Base-by-base conservation (phyloP, 2,113 vertebrate genomes). In the Saccopteryx leptura region DNA sequence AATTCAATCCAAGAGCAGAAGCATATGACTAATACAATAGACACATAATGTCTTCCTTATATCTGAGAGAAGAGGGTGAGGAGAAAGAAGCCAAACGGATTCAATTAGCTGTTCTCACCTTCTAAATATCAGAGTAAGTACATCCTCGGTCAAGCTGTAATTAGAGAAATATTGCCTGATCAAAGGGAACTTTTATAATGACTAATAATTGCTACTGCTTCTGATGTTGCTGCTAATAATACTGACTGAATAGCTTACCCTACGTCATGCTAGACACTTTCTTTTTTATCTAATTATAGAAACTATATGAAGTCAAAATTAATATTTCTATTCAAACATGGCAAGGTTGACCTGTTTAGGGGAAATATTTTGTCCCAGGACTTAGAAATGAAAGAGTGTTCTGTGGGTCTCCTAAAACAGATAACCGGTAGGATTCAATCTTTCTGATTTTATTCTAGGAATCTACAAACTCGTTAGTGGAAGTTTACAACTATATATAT, bases 111-210 rank as follows among this genome's bases (percentile, higher is more conserved):
- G 17, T 11, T 89, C 10, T 54, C 2, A 33, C 52, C 93, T 94
- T 90, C 31, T 88, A 90, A 85, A 63, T 11, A 48, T 50, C 50
- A 74, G 31, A 92, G 10, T 71, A 24, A 54, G 48, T 3, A 69
- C 7, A 8, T 33, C 6, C 17, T 71, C 52, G 39, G 56, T 84
- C 33, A 69, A 60, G 11, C 4, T 75, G 5, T 80, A 79, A 92
- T 63, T 82, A 71, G 52, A 92, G 39, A 95, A 92, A 71, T 79
- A 65, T 28, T 85, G 9, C 9, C 14, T 92, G 50, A 66, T 60
- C 33, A 81, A 91, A 92, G 66, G 48, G 5, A 92, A 61, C 28
- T 66, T 96, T 85, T 48, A 58, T 79, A 86, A 79, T 79, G 63
- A 91, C 58, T 88, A 87, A 17, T 33, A 39, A 74, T 85, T 85